phyloP scores from a whole-genome alignment of 2,797 vertebrate species.

The Xenops minutus region DNA sequence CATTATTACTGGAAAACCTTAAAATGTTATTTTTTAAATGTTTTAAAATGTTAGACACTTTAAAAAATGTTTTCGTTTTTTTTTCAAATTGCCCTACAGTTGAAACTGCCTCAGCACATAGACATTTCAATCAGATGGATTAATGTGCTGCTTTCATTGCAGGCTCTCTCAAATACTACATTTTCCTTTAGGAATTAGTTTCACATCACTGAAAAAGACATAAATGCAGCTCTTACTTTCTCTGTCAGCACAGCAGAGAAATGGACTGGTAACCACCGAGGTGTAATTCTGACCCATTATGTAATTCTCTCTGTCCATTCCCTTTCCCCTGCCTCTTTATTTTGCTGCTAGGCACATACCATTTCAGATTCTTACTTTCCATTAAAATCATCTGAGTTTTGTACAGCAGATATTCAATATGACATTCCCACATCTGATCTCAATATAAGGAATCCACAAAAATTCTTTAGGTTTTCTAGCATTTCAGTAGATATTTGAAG shows the following conservation, averaged over 20 bases:
- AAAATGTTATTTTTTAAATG: not conserved
- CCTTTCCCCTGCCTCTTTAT: not conserved
- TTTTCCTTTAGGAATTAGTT: not conserved
- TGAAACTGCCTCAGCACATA: not conserved
- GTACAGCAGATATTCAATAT: conserved; percentile 24
- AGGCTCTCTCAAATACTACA: not conserved
- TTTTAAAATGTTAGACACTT: not conserved
- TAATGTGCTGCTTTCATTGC: not conserved
- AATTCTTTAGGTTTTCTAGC: conserved; percentile 62
- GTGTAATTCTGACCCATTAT: conserved; percentile 2
- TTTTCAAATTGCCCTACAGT: not conserved
- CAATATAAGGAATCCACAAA: conserved; percentile 61
- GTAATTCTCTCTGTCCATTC: not conserved
- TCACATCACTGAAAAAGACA: not conserved
- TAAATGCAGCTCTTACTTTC: conserved; percentile 6
- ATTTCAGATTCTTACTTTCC: conserved; percentile 12
- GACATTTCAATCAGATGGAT: not conserved
- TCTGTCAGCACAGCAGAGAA: not conserved
- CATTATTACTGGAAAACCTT: not conserved
- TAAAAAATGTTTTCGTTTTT: not conserved
- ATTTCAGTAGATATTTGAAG: conserved; percentile 52
- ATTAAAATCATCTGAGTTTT: conserved; percentile 32
- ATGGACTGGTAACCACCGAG: not conserved
- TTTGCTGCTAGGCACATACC: conserved; percentile 34
- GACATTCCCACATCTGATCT: conserved; percentile 61